Base-by-base conservation (phyloP, 2,797 vertebrate genomes). In the Phalloptychus januarius region DNA sequence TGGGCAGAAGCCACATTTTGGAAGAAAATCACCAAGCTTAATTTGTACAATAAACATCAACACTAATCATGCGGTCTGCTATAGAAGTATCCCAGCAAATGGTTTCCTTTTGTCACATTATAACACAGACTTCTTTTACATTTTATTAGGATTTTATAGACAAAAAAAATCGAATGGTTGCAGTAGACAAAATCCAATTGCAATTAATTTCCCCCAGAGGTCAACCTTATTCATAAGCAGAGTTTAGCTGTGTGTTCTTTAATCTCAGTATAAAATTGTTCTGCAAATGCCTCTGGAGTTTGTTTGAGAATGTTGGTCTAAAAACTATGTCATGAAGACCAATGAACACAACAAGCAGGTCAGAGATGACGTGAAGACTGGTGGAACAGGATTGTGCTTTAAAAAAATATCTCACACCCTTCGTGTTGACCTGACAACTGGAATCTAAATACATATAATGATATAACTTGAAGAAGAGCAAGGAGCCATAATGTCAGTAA, bases 11-110 rank as follows among this genome's bases (percentile, higher is more conserved):
- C 83, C 50, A 71, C 63, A 2, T 23, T 46, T 78, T 70, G 13
- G 58, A 86, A 78, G 28, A 78, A 69, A 83, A 79, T 78, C 71
- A 82, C 70, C 63, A 38, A 61, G 70, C 65, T 72, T 18, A 36
- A 65, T 81, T 82, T 42, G 28, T 65, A 74, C 77, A 65, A 71
- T 72, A 75, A 52, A 38, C 46, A 48, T 71, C 46, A n/a, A 16
- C 28, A 31, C 31, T 48, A 18, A 15, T 63, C 33, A 63, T 31
- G 7, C 61, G 0, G 33, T 10, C 7, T 63, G n/a, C 33, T 36
- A 8, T 10, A 36, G n/a, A 58, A 38, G 18, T 38, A 40, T 67
- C 40, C 36, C 7, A 23, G 25, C 36, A 33, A 23, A 2, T 25
- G 8, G 20, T 67, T 23, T 67, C 4, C 20, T 20, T 38, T 65